Evolutionary conservation across 2,888 invertebrate species (phyloP), one percentile per base, ranked within the genome.

Genomic region (Tenthredo distinguenda): DNA sequence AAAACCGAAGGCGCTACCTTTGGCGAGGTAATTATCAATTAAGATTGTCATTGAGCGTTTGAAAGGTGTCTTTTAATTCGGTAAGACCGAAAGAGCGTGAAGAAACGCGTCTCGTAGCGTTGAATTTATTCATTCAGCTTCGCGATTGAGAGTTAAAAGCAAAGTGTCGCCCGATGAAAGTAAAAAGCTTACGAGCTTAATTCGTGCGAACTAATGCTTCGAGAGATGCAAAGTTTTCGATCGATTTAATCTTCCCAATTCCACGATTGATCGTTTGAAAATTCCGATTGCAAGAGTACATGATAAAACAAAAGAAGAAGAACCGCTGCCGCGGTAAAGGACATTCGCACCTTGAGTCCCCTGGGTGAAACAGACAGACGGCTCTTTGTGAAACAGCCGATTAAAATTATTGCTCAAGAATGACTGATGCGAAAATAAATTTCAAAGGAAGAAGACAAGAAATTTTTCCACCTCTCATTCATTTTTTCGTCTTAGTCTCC

Each of bases 61-160:
- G 58, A 81, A 81, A 18, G 34, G 62, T 40, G 58, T 9, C 18
- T 21, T 81, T 81, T 62, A 37, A 81, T 62, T 81, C 40, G 18
- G 21, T 40, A 40, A 37, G 21, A 37, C 40, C 40, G 5, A 62
- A 40, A 58, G 40, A 81, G 40, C 58, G 81, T 40, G 26, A 62
- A 37, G 47, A 81, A 58, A 58, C 21, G 55, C 55, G n/a, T 55
- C 55, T 7, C 55, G 58, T 34, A n/a, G 15, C 81, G 55, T 40
- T 18, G 37, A 81, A 81, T 81, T 62, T 40, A 81, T 81, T 81
- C 62, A 81, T 62, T 81, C 81, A 62, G 81, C 81, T 81, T 81
- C 40, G 58, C 55, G 77, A 77, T 55, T n/a, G 81, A 81, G 37
- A 21, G 37, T 62, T 81, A 40, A 40, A 40, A 62, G 81, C 58